These are phyloP conservation scores for Chaenocephalus aceratus DNA, from an alignment of 2,113 vertebrate genomes.

Conservation along the genomic window DNA sequence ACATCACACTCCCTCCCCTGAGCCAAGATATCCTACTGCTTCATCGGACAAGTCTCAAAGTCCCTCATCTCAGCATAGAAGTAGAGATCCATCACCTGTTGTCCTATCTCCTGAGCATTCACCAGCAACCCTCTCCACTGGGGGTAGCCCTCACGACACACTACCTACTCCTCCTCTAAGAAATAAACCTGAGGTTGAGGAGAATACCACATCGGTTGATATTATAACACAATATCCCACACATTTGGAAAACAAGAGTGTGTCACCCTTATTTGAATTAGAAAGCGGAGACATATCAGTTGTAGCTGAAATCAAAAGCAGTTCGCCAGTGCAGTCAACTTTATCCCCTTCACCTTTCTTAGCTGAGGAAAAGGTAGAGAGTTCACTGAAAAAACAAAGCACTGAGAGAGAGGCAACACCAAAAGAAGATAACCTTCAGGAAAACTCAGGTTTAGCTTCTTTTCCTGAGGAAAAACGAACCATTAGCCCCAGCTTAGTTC, in stretches of 20 bases:
- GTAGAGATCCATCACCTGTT: slow-evolving; percentile 51
- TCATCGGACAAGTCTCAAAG: slow-evolving; percentile 40
- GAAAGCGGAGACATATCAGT: slow-evolving; percentile 21
- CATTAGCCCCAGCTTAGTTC: not conserved
- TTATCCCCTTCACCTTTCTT: slow-evolving; percentile 28
- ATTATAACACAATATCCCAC: slow-evolving; percentile 21
- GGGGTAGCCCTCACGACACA: slow-evolving; percentile 26
- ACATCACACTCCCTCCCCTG: slow-evolving; percentile 47
- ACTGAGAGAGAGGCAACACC: slow-evolving; percentile 28
- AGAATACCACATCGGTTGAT: slow-evolving; percentile 11
- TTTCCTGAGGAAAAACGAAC: slow-evolving; percentile 33
- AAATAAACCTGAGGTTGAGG: slow-evolving; percentile 30
- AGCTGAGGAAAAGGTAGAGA: slow-evolving; percentile 22
- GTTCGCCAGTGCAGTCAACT: slow-evolving; percentile 41
- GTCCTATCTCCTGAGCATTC: slow-evolving; percentile 38
- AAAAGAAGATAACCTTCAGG: slow-evolving; percentile 23
- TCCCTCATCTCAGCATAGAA: slow-evolving; percentile 53
- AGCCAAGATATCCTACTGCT: slow-evolving; percentile 49
- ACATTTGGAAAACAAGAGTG: slow-evolving; percentile 25
- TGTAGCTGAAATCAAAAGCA: slow-evolving; percentile 36
- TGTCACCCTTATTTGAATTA: slow-evolving; percentile 31
- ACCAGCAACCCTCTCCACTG: slow-evolving; percentile 19
- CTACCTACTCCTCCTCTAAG: slow-evolving; percentile 17
- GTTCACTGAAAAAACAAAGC: slow-evolving; percentile 34
- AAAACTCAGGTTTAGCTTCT: slow-evolving; percentile 15